phyloP scores from a whole-genome alignment of 1,140 invertebrate species.

The Gonatopus flavifemur region DNA sequence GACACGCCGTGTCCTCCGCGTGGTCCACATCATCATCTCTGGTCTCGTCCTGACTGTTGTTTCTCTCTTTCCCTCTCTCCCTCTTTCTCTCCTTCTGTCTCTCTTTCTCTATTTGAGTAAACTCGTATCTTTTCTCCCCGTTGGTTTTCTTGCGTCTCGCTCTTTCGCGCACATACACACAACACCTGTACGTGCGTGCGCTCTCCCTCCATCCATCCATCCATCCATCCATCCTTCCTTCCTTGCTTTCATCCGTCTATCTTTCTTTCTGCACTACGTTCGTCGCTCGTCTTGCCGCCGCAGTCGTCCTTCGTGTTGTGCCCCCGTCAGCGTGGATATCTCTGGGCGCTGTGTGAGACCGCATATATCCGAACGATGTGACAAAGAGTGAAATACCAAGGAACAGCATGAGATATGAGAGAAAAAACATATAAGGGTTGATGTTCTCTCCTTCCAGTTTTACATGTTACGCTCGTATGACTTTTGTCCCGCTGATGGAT shows the following conservation, averaged over 20 bases:
- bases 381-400: too few species aligned
- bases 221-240: neutral
- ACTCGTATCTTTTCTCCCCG: neutral
- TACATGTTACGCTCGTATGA: too few species aligned
- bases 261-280: neutral
- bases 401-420: too few species aligned
- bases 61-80: constrained; percentile 9
- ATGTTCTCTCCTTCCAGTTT: too few species aligned
- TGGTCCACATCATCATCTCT: constrained; percentile 36
- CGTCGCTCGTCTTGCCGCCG: constrained; percentile 23
- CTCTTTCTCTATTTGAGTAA: neutral
- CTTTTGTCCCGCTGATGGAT: too few species aligned
- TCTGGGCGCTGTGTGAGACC: too few species aligned
- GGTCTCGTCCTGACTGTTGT: constrained; percentile 8
- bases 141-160: constrained; percentile 4
- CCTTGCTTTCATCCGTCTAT: neutral
- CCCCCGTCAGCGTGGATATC: neutral
- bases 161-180: constrained; percentile 1
- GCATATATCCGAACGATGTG: too few species aligned
- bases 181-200: constrained; percentile 1
- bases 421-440: too few species aligned
- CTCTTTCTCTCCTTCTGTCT: neutral
- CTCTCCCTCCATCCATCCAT: neutral
- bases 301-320: constrained; percentile 21
- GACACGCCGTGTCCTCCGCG: constrained; percentile 44